These are phyloP conservation scores for Anoplius nigerrimus DNA, from an alignment of 2,888 invertebrate species.

Conservation along the genomic window DNA sequence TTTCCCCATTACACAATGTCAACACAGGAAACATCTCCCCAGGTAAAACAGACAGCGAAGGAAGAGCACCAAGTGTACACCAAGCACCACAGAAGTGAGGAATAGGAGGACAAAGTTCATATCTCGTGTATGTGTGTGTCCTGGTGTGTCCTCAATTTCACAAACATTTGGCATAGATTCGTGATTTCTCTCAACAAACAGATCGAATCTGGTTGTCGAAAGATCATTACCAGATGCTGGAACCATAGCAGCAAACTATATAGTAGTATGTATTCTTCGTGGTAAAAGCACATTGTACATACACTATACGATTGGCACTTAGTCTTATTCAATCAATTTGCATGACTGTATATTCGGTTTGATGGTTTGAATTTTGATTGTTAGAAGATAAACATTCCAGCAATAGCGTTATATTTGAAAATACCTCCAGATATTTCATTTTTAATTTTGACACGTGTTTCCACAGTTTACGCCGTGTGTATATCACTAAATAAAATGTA, in stretches of 20 bases:
- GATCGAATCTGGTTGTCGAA: slow-evolving; percentile 38
- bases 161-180: slow-evolving; percentile 71
- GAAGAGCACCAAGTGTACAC: no score
- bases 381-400: no score
- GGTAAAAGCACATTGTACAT: no score
- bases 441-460: no score
- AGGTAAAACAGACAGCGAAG: background rate
- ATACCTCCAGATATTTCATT: no score
- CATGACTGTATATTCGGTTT: background rate
- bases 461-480: no score
- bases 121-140: slow-evolving; percentile 32
- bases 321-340: no score
- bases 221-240: slow-evolving; percentile 16
- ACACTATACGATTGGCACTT: no score
- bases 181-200: slow-evolving; percentile 64
- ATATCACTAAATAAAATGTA: no score
- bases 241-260: background rate
- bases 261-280: no score
- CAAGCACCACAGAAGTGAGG: no score
- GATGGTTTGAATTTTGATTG: background rate
- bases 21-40: background rate
- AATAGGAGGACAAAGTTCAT: background rate
- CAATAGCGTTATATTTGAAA: no score
- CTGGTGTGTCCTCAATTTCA: slow-evolving; percentile 73
- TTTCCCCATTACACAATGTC: slow-evolving; percentile 57